Evolutionary conservation across 37 sponge, comb jelly and placozoan genomes (phyloP).

Genomic region (Agelas oroides): DNA sequence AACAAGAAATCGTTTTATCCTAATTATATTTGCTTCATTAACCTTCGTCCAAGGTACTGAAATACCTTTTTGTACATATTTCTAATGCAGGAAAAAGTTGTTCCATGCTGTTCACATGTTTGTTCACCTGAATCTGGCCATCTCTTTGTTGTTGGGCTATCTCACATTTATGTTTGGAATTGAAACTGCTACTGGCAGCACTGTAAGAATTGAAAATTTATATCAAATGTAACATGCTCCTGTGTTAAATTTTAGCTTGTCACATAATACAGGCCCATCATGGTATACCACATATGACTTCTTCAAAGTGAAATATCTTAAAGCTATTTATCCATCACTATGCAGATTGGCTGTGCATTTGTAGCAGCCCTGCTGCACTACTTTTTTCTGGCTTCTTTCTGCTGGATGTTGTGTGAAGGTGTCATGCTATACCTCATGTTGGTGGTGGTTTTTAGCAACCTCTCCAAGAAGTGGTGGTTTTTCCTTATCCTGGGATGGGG

Average conservation of each 20-base stretch:
- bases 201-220: not conserved
- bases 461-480: slow-evolving; percentile 37
- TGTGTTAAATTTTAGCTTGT: too few relatives aligned
- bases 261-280: too few relatives aligned
- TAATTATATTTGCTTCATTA: too few relatives aligned
- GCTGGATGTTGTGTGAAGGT: slow-evolving; percentile 60
- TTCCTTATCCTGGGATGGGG: slow-evolving; percentile 62
- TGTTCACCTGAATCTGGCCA: slow-evolving; percentile 72
- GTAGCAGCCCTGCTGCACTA: slow-evolving; percentile 19
- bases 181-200: slow-evolving; percentile 23
- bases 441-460: slow-evolving; percentile 58
- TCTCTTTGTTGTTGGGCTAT: slow-evolving; percentile 46
- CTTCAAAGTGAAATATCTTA: too few relatives aligned
- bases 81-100: slow-evolving; percentile 48
- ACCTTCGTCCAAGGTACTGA: too few relatives aligned
- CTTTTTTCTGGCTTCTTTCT: slow-evolving; percentile 42
- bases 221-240: too few relatives aligned
- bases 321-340: too few relatives aligned
- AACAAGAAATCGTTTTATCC: too few relatives aligned
- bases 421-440: slow-evolving; percentile 51
- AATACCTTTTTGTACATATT: not conserved
- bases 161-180: slow-evolving; percentile 45
- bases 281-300: too few relatives aligned
- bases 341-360: slow-evolving; percentile 21
- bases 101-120: slow-evolving; percentile 54